phyloP scores from a whole-genome alignment of 2,113 vertebrate genomes.

The Elephas maximus region DNA sequence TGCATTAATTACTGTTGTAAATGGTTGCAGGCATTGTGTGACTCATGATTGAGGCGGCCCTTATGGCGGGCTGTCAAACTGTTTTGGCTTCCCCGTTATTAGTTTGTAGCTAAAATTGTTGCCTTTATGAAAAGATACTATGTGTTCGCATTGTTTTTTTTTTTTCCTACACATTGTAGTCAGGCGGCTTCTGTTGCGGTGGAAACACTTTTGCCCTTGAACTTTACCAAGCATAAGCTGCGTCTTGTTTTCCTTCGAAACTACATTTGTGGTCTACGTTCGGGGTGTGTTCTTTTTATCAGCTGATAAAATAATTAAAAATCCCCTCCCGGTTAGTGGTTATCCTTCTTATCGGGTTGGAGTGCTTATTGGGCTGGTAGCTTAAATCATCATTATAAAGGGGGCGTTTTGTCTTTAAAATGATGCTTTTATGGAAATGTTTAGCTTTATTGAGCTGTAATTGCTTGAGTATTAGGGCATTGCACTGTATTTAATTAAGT shows the following conservation, averaged over 20 bases:
- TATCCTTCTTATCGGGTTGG: background rate
- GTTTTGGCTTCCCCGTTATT: slow-evolving; percentile 84
- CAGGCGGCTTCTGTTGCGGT: slow-evolving; percentile 65
- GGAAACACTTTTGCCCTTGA: slow-evolving; percentile 80
- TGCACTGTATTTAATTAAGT: slow-evolving; percentile 45
- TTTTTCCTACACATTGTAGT: background rate
- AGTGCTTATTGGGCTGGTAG: slow-evolving; percentile 22
- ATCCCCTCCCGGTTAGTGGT: background rate
- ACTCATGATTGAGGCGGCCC: slow-evolving; percentile 79
- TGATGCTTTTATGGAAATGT: slow-evolving; percentile 31
- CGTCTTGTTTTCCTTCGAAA: slow-evolving; percentile 72
- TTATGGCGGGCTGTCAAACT: slow-evolving; percentile 84
- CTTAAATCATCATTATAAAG: background rate
- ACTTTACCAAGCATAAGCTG: slow-evolving; percentile 74
- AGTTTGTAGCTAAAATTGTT: slow-evolving; percentile 81
- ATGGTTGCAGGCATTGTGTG: slow-evolving; percentile 84
- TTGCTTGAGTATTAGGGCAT: slow-evolving; percentile 34
- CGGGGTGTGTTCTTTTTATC: slow-evolving; percentile 32
- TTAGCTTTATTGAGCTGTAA: slow-evolving; percentile 56
- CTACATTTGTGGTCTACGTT: slow-evolving; percentile 42
- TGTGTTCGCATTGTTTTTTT: slow-evolving; percentile 61
- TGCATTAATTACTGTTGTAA: slow-evolving; percentile 83
- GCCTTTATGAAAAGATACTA: slow-evolving; percentile 80
- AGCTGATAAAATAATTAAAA: slow-evolving; percentile 69
- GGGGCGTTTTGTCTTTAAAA: background rate